Percentiles rank a stretch among this genome's conserved stretches.
Evolutionary conservation across 2,797 vertebrate species (phyloP).

Genomic region (Lemur catta): DNA sequence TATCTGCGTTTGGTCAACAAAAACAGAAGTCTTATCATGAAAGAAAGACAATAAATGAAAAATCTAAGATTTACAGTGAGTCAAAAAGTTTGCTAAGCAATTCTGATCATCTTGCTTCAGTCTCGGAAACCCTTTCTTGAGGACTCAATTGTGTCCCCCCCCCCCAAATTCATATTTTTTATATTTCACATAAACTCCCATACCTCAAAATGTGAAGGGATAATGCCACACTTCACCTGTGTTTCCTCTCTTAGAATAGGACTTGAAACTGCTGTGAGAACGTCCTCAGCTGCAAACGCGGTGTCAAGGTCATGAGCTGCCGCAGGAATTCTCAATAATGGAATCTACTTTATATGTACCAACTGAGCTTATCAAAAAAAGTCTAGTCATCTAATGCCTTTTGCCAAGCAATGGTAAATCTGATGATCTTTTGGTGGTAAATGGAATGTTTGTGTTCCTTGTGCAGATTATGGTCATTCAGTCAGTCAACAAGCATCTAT

Average conservation of each 20-base stretch:
- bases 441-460: not conserved
- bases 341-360: not conserved
- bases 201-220: not conserved
- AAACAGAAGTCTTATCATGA: not conserved
- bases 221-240: constrained; percentile 83
- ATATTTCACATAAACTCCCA: not conserved
- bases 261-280: constrained; percentile 89
- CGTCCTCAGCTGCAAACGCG: constrained; percentile 58
- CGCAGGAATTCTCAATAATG: not conserved
- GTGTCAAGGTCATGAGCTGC: too few relatives aligned
- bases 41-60: not conserved
- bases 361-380: not conserved
- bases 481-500: not conserved
- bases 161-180: not conserved
- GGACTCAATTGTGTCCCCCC: rapidly evolving
- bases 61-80: not conserved
- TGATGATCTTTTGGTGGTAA: not conserved
- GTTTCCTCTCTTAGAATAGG: constrained; percentile 88
- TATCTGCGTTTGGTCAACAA: not conserved
- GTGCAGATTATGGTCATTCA: not conserved
- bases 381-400: not conserved
- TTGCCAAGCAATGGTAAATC: not conserved
- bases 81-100: not conserved
- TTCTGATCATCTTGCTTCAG: not conserved
- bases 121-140: not conserved